Percentiles rank a stretch among this genome's conserved stretches.
Conservation (phyloP, 1,140 invertebrate species). For the Thaumatotibia leucotreta region DNA sequence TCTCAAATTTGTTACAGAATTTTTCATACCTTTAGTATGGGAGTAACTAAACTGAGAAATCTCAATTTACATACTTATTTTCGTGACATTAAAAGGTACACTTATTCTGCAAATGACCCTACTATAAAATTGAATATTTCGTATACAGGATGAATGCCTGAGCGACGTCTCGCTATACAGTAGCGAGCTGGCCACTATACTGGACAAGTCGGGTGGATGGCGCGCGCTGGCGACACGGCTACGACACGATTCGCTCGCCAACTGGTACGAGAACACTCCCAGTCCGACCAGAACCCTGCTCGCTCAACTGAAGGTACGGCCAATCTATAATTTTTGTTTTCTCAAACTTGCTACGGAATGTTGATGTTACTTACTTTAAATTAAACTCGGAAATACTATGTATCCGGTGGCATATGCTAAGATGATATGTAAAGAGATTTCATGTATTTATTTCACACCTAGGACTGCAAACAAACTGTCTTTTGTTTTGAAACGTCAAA, state of each 20-base stretch:
- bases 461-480: no score
- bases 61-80: no score
- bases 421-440: no score
- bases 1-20: no score
- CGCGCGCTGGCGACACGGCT: slow-evolving; percentile 30
- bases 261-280: slow-evolving; percentile 32
- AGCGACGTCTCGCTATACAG: slow-evolving; percentile 29
- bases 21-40: no score
- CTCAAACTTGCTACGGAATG: not conserved
- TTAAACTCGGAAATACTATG: no score
- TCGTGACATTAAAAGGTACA: no score
- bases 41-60: no score
- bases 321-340: not conserved
- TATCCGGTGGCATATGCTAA: no score
- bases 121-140: not conserved
- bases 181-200: slow-evolving; percentile 24
- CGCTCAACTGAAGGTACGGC: slow-evolving; percentile 35
- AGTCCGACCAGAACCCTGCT: slow-evolving; percentile 39
- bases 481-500: no score
- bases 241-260: slow-evolving; percentile 21
- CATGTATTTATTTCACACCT: no score
- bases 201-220: slow-evolving; percentile 42
- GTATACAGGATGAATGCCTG: slow-evolving; percentile 22
- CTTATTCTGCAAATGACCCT: no score
- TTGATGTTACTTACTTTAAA: not conserved